Conservation (phyloP, 2,888 invertebrate species). For the Macrosiphum euphorbiae region DNA sequence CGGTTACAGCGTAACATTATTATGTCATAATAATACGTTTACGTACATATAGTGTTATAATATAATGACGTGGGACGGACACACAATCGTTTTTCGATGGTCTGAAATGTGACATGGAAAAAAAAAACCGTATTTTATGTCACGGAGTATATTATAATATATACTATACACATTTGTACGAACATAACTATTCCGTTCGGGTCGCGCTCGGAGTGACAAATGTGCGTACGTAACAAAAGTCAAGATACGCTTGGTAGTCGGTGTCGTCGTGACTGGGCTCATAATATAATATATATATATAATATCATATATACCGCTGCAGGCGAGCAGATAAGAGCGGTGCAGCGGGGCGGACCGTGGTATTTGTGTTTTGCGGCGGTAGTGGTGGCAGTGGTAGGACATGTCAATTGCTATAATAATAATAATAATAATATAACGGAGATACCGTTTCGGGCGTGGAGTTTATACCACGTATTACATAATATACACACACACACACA, state of each 20-base stretch:
- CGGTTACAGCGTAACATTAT: background rate
- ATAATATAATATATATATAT: background rate
- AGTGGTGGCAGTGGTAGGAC: background rate
- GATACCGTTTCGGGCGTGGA: background rate
- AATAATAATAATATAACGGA: background rate
- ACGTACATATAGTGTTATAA: background rate
- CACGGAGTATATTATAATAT: no score
- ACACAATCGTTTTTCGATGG: background rate
- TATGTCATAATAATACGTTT: background rate
- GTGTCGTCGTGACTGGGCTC: background rate
- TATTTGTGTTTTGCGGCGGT: background rate
- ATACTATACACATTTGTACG: background rate
- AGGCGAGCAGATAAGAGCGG: conserved; percentile 35
- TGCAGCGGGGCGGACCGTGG: background rate
- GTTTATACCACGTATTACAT: background rate
- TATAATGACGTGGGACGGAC: background rate
- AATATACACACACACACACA: background rate
- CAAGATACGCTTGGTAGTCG: background rate
- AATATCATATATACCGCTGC: background rate
- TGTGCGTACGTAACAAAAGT: conserved; percentile 7
- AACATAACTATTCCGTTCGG: conserved; percentile 8
- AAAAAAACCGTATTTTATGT: no score
- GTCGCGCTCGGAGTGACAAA: background rate
- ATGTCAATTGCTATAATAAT: conserved; percentile 27
- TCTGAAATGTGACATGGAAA: background rate